Evolutionary conservation across 2,113 vertebrate species (phyloP).

Genomic region (Phrynocephalus versicolor): DNA sequence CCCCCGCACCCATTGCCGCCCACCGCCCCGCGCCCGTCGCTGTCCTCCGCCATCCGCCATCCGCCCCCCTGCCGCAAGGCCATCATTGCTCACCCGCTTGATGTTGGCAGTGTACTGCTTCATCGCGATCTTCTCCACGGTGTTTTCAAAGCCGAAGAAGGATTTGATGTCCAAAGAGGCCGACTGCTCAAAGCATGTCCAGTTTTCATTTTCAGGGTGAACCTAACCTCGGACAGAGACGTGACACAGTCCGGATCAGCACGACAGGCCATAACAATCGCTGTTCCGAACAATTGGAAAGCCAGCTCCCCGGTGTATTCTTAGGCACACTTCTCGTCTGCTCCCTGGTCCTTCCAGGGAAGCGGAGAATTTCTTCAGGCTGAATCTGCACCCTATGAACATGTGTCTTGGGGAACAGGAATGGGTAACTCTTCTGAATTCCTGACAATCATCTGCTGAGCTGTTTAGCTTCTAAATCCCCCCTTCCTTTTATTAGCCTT

Average conservation of each 20-base stretch:
- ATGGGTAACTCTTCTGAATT: neutral
- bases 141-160: slow-evolving; percentile 85
- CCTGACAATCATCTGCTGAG: neutral
- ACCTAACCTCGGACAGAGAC: slow-evolving; percentile 69
- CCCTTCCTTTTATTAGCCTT: no score
- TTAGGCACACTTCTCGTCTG: neutral
- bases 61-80: no score
- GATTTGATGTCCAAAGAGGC: slow-evolving; percentile 85
- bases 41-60: no score
- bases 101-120: slow-evolving; percentile 85
- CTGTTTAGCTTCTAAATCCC: neutral
- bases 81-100: slow-evolving; percentile 73
- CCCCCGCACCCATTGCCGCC: no score
- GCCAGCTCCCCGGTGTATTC: neutral
- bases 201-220: slow-evolving; percentile 85
- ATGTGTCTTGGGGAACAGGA: no score
- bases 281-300: neutral
- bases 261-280: rapidly evolving
- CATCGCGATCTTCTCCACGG: slow-evolving; percentile 86
- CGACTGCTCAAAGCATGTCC: slow-evolving; percentile 86
- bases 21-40: no score
- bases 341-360: neutral
- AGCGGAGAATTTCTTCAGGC: neutral
- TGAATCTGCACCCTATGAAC: neutral
- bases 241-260: neutral